phyloP scores from a whole-genome alignment of 2,797 vertebrate species.

The Eurystomus glaucurus region DNA sequence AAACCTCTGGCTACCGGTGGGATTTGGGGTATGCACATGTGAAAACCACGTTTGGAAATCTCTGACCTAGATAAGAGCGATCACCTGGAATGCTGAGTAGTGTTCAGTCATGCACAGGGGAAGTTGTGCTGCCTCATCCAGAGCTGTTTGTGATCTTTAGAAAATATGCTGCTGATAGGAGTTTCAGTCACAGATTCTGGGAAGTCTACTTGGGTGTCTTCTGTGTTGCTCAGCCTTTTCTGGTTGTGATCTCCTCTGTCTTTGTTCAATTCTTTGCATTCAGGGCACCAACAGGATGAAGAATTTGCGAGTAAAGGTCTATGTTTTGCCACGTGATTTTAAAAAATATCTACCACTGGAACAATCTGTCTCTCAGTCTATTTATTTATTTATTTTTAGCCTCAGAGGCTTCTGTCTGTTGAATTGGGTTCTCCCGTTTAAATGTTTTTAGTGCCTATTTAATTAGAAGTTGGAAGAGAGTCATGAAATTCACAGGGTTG shows the following conservation, averaged over 20 bases:
- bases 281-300: not conserved
- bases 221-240: accelerated
- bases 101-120: not conserved
- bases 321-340: not conserved
- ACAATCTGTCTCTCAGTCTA: not conserved
- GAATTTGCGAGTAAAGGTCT: not conserved
- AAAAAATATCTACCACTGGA: not conserved
- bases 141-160: not conserved
- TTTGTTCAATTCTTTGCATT: not conserved
- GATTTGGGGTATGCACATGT: not conserved
- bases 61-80: not conserved
- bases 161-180: not conserved
- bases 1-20: not conserved
- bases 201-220: not conserved
- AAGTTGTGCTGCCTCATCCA: not conserved
- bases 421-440: constrained; percentile 50
- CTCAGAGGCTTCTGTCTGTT: constrained; percentile 66
- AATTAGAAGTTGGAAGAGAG: constrained; percentile 79
- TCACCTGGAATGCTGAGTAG: not conserved
- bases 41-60: constrained; percentile 16
- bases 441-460: constrained; percentile 80
- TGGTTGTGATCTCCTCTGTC: not conserved
- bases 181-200: not conserved
- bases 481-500: constrained; percentile 68
- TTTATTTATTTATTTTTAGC: constrained; percentile 61